Conservation (phyloP, 2,797 vertebrate species). For the Erithacus rubecula region DNA sequence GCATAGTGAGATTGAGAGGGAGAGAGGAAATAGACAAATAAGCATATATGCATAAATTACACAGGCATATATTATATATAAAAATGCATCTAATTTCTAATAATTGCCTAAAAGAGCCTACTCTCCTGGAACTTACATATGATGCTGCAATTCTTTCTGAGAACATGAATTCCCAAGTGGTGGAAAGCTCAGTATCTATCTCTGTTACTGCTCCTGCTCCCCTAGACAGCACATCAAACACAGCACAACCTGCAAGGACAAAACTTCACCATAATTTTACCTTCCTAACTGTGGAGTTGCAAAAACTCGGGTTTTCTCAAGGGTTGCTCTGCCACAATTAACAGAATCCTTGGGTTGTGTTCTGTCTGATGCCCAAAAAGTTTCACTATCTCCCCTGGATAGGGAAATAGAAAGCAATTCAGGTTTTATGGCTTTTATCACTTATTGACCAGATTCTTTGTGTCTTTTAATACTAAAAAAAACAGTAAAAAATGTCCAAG, state of each 20-base stretch:
- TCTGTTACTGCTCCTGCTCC: background rate
- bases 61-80: background rate
- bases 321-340: background rate
- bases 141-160: background rate
- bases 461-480: background rate
- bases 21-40: background rate
- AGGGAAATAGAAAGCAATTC: background rate
- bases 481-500: background rate
- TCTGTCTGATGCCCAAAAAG: background rate
- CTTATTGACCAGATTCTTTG: background rate
- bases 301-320: background rate
- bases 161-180: background rate
- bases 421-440: background rate
- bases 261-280: background rate
- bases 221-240: background rate
- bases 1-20: background rate
- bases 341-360: background rate
- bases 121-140: background rate
- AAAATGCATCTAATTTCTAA: background rate
- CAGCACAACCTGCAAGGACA: accelerated
- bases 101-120: background rate
- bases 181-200: background rate
- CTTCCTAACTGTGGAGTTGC: background rate
- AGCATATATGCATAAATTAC: background rate
- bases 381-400: background rate